Evolutionary conservation across 2,113 vertebrate genomes (phyloP).

Genomic region (Enhydra lutris): DNA sequence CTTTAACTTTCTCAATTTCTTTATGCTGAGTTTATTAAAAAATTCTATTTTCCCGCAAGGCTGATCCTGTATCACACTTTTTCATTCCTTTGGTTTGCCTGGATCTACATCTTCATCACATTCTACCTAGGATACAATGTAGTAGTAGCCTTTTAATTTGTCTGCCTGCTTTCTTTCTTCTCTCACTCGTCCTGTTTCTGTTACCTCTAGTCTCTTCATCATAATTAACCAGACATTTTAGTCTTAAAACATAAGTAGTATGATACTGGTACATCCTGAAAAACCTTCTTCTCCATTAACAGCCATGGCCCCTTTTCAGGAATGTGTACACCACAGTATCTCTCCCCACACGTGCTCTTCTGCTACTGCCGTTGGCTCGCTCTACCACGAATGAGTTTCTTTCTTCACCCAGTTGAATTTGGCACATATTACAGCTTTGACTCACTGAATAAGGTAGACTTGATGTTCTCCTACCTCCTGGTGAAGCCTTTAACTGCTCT

Average conservation of each 20-base stretch:
- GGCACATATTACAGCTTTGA: neutral
- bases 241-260: neutral
- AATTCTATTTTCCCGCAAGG: neutral
- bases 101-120: neutral
- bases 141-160: neutral
- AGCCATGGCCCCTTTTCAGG: neutral
- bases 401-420: neutral
- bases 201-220: neutral
- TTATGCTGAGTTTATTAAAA: neutral
- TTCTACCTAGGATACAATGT: neutral
- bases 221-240: neutral
- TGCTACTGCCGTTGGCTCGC: neutral
- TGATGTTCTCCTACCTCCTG: neutral
- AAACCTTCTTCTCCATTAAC: neutral
- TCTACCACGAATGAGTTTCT: neutral
- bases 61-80: neutral
- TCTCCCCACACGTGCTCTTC: neutral
- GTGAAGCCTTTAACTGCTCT: neutral
- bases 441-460: rapidly evolving
- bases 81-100: neutral
- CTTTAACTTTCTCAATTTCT: neutral
- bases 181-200: neutral
- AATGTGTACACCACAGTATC: neutral
- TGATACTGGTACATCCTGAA: neutral
- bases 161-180: neutral